Conservation (phyloP, 2,797 vertebrate species). For the Sebastes umbrosus region DNA sequence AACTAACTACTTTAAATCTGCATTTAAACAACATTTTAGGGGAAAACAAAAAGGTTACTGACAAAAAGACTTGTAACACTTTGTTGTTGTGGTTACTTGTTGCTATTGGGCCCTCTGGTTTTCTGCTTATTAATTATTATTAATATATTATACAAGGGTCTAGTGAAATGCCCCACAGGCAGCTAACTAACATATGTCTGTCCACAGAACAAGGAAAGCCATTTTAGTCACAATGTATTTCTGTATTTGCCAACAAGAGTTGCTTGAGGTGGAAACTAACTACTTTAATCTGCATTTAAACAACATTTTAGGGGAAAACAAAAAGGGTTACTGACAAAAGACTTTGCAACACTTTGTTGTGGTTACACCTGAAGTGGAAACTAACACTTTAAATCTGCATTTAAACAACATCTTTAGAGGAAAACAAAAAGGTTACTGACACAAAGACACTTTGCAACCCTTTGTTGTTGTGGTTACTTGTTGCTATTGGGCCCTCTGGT, state of each 20-base stretch:
- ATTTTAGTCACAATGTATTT: constrained; percentile 1
- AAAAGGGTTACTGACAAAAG: background rate
- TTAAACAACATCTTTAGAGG: background rate
- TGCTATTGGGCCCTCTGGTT: constrained; percentile 88
- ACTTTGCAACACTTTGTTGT: constrained; percentile 11
- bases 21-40: background rate
- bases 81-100: constrained; percentile 84
- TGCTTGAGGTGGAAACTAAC: too few relatives aligned
- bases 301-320: background rate
- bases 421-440: background rate
- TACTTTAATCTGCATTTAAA: too few relatives aligned
- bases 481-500: constrained; percentile 87
- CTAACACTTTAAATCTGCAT: too few relatives aligned
- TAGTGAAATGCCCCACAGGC: too few relatives aligned
- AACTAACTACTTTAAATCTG: too few relatives aligned
- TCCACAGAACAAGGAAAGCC: background rate
- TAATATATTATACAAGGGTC: too few relatives aligned
- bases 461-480: constrained; percentile 83
- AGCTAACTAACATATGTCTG: too few relatives aligned
- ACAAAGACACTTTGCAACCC: background rate
- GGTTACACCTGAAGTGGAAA: constrained; percentile 72
- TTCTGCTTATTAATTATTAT: constrained; percentile 84
- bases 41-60: background rate
- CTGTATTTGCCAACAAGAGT: background rate
- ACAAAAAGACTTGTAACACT: background rate